phyloP scores from a whole-genome alignment of 2,888 invertebrate species.

The Polylopha cassiicola region DNA sequence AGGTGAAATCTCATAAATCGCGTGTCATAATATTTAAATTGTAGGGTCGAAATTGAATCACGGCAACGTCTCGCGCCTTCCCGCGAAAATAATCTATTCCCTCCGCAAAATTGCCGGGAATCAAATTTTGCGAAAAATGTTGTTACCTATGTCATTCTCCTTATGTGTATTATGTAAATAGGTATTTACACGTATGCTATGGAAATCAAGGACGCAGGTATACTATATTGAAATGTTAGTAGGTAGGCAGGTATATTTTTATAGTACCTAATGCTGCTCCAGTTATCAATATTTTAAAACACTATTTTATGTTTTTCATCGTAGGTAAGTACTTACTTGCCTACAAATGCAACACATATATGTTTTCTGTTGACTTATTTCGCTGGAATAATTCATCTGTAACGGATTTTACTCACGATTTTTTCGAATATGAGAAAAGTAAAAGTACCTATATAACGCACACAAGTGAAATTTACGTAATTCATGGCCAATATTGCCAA shows the following conservation, averaged over 20 bases:
- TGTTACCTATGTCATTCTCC: slow-evolving; percentile 39
- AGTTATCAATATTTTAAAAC: no score
- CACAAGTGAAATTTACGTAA: no score
- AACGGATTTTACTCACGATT: no score
- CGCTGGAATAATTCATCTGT: no score
- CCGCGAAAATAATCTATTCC: slow-evolving; percentile 53
- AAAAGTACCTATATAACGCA: no score
- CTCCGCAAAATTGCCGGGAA: slow-evolving; percentile 54
- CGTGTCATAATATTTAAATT: slow-evolving; percentile 33
- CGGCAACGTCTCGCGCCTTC: slow-evolving; percentile 39
- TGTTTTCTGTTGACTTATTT: no score
- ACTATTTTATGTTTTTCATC: no score
- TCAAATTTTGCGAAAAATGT: slow-evolving; percentile 65
- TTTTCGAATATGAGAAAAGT: no score
- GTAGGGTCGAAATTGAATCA: slow-evolving; percentile 42
- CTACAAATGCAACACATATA: no score
- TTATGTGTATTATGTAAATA: slow-evolving; percentile 41
- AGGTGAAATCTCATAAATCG: slow-evolving; percentile 26
- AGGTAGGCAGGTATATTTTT: neutral
- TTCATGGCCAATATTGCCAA: no score
- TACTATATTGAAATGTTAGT: neutral
- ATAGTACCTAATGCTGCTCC: no score
- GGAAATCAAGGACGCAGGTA: slow-evolving; percentile 28
- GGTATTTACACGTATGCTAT: slow-evolving; percentile 41
- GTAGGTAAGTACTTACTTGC: no score